These are phyloP conservation scores for Thera obeliscata DNA, from an alignment of 2,888 invertebrate species.

Conservation along the genomic window DNA sequence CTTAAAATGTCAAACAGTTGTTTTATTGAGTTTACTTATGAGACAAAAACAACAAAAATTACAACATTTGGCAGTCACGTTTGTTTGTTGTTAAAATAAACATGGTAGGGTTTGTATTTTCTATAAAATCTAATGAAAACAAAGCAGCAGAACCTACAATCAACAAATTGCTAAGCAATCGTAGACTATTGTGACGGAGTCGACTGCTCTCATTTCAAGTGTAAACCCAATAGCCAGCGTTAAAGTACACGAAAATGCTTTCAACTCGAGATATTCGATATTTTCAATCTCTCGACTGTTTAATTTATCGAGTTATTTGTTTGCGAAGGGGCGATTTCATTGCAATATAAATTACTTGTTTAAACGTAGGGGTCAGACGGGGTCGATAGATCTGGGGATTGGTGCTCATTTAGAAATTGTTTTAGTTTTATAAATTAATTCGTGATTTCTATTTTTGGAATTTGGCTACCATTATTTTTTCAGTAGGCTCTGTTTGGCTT, in stretches of 20 bases:
- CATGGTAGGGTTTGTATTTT: no score
- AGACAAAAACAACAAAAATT: no score
- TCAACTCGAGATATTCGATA: slow-evolving; percentile 54
- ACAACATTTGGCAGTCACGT: no score
- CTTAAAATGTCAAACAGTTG: no score
- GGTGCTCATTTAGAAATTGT: slow-evolving; percentile 27
- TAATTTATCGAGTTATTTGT: slow-evolving; percentile 45
- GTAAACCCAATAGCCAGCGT: slow-evolving; percentile 35
- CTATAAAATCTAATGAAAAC: background rate
- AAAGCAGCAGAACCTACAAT: background rate
- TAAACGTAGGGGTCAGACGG: slow-evolving; percentile 24
- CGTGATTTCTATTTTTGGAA: no score
- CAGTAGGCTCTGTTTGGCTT: no score
- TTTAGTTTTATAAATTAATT: slow-evolving; percentile 20
- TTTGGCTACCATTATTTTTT: no score
- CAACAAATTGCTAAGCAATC: background rate
- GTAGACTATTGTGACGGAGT: slow-evolving; percentile 4
- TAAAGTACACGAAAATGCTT: slow-evolving; percentile 55
- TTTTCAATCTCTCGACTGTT: slow-evolving; percentile 42
- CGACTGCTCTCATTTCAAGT: slow-evolving; percentile 27
- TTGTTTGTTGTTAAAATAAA: no score
- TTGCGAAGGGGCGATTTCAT: slow-evolving; percentile 41
- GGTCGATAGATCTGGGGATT: slow-evolving; percentile 24
- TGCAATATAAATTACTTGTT: slow-evolving; percentile 40
- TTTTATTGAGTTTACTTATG: no score